Conservation (phyloP, 2,888 invertebrate genomes). For the Timema cristinae region DNA sequence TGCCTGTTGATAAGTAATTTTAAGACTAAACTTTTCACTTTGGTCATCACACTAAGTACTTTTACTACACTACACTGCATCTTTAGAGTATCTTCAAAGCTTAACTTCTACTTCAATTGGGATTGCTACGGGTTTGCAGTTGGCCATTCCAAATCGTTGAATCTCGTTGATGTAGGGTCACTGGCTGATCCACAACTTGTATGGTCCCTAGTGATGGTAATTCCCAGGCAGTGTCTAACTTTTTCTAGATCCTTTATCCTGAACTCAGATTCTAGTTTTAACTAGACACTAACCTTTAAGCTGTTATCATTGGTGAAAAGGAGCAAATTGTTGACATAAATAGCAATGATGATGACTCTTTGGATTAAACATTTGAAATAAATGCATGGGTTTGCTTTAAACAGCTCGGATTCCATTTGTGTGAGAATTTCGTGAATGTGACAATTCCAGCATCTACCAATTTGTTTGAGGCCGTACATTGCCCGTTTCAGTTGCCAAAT, state of each 20-base stretch:
- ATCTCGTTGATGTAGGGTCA: background rate
- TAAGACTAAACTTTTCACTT: background rate
- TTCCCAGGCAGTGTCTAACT: background rate
- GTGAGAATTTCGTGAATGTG: background rate
- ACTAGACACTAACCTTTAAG: background rate
- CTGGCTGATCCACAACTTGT: background rate
- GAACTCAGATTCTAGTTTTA: background rate
- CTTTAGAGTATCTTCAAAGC: background rate
- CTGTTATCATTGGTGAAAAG: background rate
- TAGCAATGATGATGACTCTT: background rate
- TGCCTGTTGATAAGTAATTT: background rate
- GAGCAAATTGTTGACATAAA: background rate
- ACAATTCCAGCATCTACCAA: background rate
- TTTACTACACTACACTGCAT: background rate
- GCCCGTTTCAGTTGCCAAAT: too few relatives aligned
- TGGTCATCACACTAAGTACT: background rate
- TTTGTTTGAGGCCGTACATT: too few relatives aligned
- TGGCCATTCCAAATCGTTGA: background rate
- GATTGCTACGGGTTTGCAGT: background rate
- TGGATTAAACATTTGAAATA: background rate
- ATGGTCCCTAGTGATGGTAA: background rate
- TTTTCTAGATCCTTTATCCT: background rate
- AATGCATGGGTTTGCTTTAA: background rate
- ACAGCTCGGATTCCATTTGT: background rate
- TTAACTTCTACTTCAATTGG: background rate